Evolutionary conservation across 2,113 vertebrate species (phyloP), one percentile per base, ranked within the genome.

Genomic region (Leptosomus discolor): DNA sequence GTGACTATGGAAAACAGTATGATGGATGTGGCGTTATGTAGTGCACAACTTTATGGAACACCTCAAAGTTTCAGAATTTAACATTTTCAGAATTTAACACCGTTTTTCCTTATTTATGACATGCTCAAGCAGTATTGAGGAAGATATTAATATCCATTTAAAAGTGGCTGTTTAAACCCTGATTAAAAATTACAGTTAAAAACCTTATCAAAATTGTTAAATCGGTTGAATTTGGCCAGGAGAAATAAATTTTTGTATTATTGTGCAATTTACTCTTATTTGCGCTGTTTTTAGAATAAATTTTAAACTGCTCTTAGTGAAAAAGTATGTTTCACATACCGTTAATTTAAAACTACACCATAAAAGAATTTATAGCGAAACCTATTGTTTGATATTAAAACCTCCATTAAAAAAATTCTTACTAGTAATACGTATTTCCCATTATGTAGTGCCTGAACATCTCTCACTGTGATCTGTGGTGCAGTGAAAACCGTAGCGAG

Each of bases 361-460:
- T 23, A n/a, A 57, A 56, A 30, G 20, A 39, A 12, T 39, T 63
- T 45, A 18, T 26, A 41, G 16, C 32, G 29, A 50, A 41, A 50
- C 9, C 3, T 43, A 8, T 18, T 53, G 18, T 41, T 87, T 67
- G 23, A 56, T 54, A 30, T 24, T 46, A 15, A 48, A 82, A 54
- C 2, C 23, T 73, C 30, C 10, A 4, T 39, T 50, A 26, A 1
- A 39, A 20, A 37, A 54, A 32, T 29, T 54, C 15, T 46, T 70
- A 18, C 34, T 41, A 3, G 50, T 23, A 22, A 17, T 56, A 19
- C 0, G 1, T 6, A 15, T 51, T n/a, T 56, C 15, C 29, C 21
- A 3, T 69, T n/a, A 9, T 11, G 24, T n/a, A 24, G 20, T 39
- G 34, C 37, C 60, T 74, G 48, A 45, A 7, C 16, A 5, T 67